Evolutionary conservation across 2,797 vertebrate genomes (phyloP), one percentile per base, ranked within the genome.

Genomic region (Lepilemur ruficaudatus): DNA sequence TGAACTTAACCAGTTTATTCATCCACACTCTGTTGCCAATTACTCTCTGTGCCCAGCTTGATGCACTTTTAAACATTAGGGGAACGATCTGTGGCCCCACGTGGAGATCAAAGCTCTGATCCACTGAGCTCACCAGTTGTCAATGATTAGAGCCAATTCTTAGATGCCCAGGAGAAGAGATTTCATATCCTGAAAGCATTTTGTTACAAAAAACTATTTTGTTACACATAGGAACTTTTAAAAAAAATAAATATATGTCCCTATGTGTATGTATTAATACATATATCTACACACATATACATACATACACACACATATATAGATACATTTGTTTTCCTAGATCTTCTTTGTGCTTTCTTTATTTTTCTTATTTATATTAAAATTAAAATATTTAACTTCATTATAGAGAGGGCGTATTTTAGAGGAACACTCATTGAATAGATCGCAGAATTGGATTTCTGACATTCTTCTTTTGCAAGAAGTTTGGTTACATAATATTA

Each of bases 341-440:
- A 25, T 76, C 59, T 76, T 76, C 59, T 76, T 76, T 57, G 7
- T 88, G 35, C 52, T 75, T 63, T 38, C 11, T 91, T 89, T 79
- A 73, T 87, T 91, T 90, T 76, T 91, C 38, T 67, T 46, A 70
- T 59, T 93, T 32, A 65, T 38, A 78, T 84, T 72, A 50, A 95
- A 93, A 92, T 91, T 28, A 79, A 97, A 93, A 91, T n/a, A 46
- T 38, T 20, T 43, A 43, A 86, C 18, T 91, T 91, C 30, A 91
- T 94, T 85, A 75, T n/a, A 93, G 43, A 78, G 65, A 80, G 1
- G 81, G 1, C 22, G 41, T 48, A 85, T 88, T 94, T 96, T 65
- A 93, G 63, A 65, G 46, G 3, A 41, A 80, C 2, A 43, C 30
- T 96, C 25, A 65, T 78, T 32, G 52, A 93, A 55, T 11, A 93